Evolutionary conservation across 2,113 vertebrate species (phyloP).

Genomic region (Azemiops feae): DNA sequence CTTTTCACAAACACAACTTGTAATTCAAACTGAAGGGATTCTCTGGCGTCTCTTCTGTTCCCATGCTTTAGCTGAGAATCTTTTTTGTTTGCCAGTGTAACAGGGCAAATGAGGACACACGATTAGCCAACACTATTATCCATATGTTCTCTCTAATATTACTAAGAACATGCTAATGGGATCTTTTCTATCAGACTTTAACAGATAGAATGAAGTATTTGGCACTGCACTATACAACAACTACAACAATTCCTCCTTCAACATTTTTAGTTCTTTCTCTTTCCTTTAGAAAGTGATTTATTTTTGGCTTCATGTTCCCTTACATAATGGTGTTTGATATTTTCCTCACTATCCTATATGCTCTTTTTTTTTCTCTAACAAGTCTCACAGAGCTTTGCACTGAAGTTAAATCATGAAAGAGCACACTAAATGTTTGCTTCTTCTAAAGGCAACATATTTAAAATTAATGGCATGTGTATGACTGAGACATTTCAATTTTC

Average conservation of each 20-base stretch:
- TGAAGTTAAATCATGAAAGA: not conserved
- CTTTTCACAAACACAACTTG: conserved; percentile 40
- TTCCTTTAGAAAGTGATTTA: conserved; percentile 19
- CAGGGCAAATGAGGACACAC: not conserved
- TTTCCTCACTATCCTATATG: not conserved
- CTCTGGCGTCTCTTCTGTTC: conserved; percentile 33
- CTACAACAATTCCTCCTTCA: not conserved
- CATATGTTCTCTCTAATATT: not conserved
- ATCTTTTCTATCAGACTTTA: not conserved
- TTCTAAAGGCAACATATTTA: not conserved
- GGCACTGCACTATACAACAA: not conserved
- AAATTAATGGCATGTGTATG: not conserved
- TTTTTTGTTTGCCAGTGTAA: not conserved
- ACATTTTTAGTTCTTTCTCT: not conserved
- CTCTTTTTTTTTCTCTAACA: not conserved
- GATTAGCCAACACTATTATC: not conserved
- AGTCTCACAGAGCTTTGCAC: not conserved
- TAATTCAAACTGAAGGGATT: conserved; percentile 32
- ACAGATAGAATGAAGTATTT: not conserved
- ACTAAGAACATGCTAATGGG: not conserved
- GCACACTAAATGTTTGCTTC: not conserved
- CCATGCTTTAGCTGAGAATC: conserved; percentile 28
- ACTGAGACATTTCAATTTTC: not conserved
- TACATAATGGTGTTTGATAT: not conserved
- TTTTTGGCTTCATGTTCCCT: not conserved